Evolutionary conservation across 2,797 vertebrate genomes (phyloP).

Genomic region (Scarus forsteni): DNA sequence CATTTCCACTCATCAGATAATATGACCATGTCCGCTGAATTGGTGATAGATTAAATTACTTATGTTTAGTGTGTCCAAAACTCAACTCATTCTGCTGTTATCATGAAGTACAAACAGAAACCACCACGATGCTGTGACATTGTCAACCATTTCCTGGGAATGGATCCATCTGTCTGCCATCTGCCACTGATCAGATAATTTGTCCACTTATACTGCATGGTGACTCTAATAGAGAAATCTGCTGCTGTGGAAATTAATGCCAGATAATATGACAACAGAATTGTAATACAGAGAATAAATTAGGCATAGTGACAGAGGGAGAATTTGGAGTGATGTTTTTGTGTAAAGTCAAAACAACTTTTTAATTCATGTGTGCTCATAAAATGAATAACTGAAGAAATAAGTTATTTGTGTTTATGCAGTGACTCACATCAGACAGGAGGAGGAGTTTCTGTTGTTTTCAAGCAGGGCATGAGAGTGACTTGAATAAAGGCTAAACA

Average conservation of each 20-base stretch:
- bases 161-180: conserved; percentile 69
- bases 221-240: conserved; percentile 34
- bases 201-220: conserved; percentile 45
- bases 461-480: not conserved
- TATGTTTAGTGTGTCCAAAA: conserved; percentile 40
- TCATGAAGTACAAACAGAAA: conserved; percentile 48
- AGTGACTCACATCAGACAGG: not conserved
- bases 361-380: not conserved
- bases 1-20: conserved; percentile 36
- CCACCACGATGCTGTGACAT: conserved; percentile 45
- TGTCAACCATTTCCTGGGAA: conserved; percentile 52
- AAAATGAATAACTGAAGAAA: not conserved
- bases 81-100: conserved; percentile 36
- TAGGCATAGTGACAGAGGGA: not conserved
- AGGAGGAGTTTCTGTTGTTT: not conserved
- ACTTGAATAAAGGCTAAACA: not conserved
- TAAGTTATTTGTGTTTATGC: not conserved
- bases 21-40: conserved; percentile 14
- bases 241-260: conserved; percentile 19
- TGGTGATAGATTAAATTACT: conserved; percentile 34
- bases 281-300: not conserved
- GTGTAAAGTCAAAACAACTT: not conserved
- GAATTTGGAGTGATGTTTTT: not conserved
- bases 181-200: conserved; percentile 69
- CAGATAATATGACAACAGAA: conserved; percentile 3